Evolutionary conservation across 2,888 invertebrate genomes (phyloP).

Genomic region (Hypolimnas misippus): DNA sequence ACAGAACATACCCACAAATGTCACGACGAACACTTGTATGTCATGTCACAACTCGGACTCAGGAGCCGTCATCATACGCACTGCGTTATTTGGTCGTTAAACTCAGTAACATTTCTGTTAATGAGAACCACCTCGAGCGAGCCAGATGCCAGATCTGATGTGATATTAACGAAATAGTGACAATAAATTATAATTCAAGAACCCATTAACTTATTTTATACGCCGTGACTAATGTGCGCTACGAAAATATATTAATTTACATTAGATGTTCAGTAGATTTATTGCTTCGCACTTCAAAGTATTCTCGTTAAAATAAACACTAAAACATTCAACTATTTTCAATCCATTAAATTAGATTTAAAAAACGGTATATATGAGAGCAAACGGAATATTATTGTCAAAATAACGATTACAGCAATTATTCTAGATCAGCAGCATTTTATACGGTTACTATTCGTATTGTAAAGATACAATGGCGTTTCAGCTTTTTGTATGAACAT

Average conservation of each 20-base stretch:
- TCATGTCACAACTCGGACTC: neutral
- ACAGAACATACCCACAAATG: no score
- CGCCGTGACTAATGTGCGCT: constrained; percentile 28
- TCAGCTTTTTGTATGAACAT: constrained; percentile 75
- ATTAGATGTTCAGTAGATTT: constrained; percentile 23
- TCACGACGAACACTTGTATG: no score
- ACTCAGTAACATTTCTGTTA: neutral
- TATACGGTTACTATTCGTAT: constrained; percentile 49
- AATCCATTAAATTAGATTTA: constrained; percentile 17
- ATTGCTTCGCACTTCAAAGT: constrained; percentile 28
- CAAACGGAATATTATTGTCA: constrained; percentile 31
- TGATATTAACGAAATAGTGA: constrained; percentile 16
- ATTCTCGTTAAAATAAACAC: constrained; percentile 5
- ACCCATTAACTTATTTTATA: constrained; percentile 35
- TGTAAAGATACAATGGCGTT: constrained; percentile 61
- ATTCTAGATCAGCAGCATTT: constrained; percentile 44
- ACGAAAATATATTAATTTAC: constrained; percentile 32
- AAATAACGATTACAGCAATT: constrained; percentile 43
- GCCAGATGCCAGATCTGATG: constrained; percentile 5
- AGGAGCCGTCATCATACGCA: neutral
- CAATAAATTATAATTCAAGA: constrained; percentile 28
- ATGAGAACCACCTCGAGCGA: neutral
- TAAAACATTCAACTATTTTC: constrained; percentile 4
- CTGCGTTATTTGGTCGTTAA: neutral
- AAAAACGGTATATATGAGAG: neutral